Percentiles rank a stretch among this genome's conserved stretches.
These are phyloP conservation scores for Tarsius wallacei DNA, from an alignment of 2,797 vertebrate genomes.

Conservation along the genomic window DNA sequence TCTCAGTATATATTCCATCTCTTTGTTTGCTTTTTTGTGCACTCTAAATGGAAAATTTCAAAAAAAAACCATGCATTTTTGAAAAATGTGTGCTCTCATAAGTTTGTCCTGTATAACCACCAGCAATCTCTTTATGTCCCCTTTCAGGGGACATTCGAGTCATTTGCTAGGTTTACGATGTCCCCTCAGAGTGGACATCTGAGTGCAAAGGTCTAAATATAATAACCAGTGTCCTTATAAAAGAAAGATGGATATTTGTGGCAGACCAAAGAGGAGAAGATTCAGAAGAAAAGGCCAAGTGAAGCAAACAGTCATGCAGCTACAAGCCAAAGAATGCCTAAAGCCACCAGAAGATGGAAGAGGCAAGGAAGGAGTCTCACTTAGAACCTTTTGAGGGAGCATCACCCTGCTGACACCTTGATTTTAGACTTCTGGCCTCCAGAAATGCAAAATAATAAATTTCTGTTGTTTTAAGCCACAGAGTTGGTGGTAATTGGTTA, in stretches of 20 bases:
- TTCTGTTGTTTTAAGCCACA: not conserved
- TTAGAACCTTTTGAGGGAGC: not conserved
- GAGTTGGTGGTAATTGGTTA: not conserved
- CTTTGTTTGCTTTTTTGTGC: too few species aligned
- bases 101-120: too few species aligned
- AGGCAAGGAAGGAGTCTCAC: not conserved
- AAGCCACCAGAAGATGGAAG: not conserved
- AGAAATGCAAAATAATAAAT: not conserved
- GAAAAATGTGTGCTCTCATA: too few species aligned
- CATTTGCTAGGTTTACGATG: too few species aligned
- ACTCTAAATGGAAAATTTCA: too few species aligned
- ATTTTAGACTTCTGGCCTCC: not conserved
- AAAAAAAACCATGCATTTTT: too few species aligned
- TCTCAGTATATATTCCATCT: too few species aligned
- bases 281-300: not conserved
- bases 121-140: too few species aligned
- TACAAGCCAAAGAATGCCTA: not conserved
- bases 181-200: too few species aligned
- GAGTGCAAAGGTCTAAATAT: not conserved
- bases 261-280: not conserved
- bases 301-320: not conserved
- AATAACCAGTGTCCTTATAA: not conserved
- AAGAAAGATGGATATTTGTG: constrained; percentile 4
- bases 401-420: not conserved
- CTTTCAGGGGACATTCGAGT: too few species aligned